Base-by-base conservation (phyloP, 1,140 invertebrate genomes). In the Lasaia peninsularis region DNA sequence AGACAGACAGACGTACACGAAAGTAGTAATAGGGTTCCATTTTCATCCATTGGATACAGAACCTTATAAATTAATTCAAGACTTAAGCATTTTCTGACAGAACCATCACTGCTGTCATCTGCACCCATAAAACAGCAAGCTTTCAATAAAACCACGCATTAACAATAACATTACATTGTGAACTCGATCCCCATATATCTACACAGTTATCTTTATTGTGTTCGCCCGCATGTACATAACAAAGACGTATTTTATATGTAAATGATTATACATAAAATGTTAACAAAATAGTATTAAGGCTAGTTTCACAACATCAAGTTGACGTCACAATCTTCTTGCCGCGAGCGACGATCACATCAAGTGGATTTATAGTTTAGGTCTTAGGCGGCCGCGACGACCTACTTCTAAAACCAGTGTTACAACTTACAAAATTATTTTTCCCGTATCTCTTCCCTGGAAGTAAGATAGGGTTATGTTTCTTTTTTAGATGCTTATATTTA, bases 311-410 rank as follows among this genome's bases (percentile, higher is more conserved):
- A 48, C 34, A 59, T 56, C 18, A 48, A 48, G 34, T 20, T 48
- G 50, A 59, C 57, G 53, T 59, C 24, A 63, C 49, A 63, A 59
- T 59, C 50, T 58, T 56, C 35, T 56, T 54, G 53, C 58, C 52
- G 52, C 58, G 40, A 52, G 24, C 61, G 60, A 60, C 65, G 61
- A 67, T 58, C 61, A 55, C 59, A 56, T 60, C 58, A 61, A 54
- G 37, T 53, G 52, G 44, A 69, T 65, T 62, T 62, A 69, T 65
- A 48, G 63, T 57, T 55, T 55, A 59, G 52, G 52, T 54, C 34
- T 56, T 40, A 52, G 34, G 24, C 44, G 50, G 52, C 33, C 28
- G 44, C 18, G 21, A 7, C 56, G 54, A 52, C 53, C 32, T 56
- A 35, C 54, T 37, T 51, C 44, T 28, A 28, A 2, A 28, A 28